Conservation (phyloP, 1,140 invertebrate genomes). For the Neotoxoptera formosana region DNA sequence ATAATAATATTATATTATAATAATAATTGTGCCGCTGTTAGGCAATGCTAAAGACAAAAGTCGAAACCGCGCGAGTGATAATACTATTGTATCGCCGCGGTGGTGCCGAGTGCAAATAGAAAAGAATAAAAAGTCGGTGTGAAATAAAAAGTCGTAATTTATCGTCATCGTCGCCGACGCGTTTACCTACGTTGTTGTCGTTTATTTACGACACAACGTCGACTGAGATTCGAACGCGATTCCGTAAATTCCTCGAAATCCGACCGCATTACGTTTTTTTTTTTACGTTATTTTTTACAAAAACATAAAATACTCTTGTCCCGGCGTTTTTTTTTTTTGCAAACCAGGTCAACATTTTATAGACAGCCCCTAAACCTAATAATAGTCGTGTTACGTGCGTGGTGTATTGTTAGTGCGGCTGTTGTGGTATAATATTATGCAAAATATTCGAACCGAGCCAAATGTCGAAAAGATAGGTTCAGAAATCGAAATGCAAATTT, state of each 20-base stretch:
- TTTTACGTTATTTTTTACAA: not conserved
- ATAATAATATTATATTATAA: not conserved
- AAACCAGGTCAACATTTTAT: not conserved
- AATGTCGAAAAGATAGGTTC: not conserved
- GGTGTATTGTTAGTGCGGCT: not conserved
- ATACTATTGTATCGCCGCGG: not conserved
- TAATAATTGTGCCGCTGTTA: too few species aligned
- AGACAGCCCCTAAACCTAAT: not conserved
- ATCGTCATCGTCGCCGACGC: not conserved
- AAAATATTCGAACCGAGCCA: not conserved
- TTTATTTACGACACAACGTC: not conserved
- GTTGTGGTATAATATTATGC: too few species aligned
- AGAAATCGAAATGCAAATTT: not conserved
- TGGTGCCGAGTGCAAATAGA: not conserved
- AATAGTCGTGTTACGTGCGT: not conserved
- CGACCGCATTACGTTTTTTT: not conserved
- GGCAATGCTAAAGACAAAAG: not conserved
- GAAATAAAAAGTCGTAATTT: not conserved
- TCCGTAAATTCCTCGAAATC: not conserved
- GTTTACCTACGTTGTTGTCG: not conserved
- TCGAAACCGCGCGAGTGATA: not conserved
- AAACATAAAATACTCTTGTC: constrained; percentile 7
- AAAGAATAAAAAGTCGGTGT: not conserved
- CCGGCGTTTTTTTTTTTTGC: not conserved
- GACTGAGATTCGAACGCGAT: constrained; percentile 5